Conservation (phyloP, 2,888 invertebrate species). For the Schizotus pectinicornis region DNA sequence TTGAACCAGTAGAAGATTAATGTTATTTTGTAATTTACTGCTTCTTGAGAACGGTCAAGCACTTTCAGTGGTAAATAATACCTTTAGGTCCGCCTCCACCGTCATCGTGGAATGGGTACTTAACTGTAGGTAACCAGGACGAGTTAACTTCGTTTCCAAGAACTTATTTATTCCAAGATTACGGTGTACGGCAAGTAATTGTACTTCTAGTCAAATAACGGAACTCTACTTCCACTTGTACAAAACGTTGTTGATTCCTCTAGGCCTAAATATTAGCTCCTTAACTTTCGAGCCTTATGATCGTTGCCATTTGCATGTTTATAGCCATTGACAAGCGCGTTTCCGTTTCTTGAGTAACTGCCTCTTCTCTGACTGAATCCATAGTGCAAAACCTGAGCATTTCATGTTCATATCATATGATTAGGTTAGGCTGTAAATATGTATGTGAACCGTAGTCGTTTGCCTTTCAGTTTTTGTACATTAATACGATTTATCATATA, state of each 20-base stretch:
- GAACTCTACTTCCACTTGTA: slow-evolving; percentile 26
- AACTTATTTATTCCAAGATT: neutral
- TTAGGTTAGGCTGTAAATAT: slow-evolving; percentile 34
- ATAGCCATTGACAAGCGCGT: too few species aligned
- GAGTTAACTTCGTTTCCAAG: too few species aligned
- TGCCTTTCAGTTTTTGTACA: slow-evolving; percentile 37
- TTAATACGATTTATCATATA: slow-evolving; percentile 29
- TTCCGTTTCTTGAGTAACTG: slow-evolving; percentile 11
- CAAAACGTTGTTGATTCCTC: slow-evolving; percentile 26
- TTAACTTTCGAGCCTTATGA: neutral
- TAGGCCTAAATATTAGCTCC: slow-evolving; percentile 21
- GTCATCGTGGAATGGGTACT: too few species aligned
- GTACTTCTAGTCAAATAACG: slow-evolving; percentile 1
- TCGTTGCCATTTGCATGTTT: neutral
- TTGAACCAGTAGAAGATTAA: too few species aligned
- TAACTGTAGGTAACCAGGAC: too few species aligned
- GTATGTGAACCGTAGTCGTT: slow-evolving; percentile 26
- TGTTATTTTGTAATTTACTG: neutral
- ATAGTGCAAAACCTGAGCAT: slow-evolving; percentile 32
- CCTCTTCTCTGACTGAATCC: slow-evolving; percentile 32
- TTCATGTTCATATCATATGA: slow-evolving; percentile 29
- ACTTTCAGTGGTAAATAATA: too few species aligned
- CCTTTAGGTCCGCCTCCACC: too few species aligned
- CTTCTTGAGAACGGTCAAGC: too few species aligned
- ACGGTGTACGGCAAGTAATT: slow-evolving; percentile 3